Evolutionary conservation across 2,888 invertebrate species (phyloP).

Genomic region (Lepidocyrtoides sp.): DNA sequence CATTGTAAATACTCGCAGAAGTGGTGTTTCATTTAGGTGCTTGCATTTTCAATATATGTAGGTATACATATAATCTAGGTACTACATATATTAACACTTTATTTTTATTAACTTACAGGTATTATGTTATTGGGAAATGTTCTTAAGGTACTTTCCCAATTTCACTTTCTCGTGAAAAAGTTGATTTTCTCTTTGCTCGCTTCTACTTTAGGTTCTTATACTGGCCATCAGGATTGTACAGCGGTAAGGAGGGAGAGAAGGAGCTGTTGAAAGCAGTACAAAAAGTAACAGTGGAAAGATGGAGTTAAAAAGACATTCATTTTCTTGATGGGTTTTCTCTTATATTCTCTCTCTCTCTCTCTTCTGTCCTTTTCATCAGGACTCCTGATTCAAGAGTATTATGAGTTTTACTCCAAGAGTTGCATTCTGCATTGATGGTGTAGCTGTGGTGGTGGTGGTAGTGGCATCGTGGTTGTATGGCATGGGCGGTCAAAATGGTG

Average conservation of each 20-base stretch:
- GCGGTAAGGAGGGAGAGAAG: neutral
- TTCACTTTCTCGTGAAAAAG: conserved; percentile 22
- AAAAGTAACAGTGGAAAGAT: conserved; percentile 51
- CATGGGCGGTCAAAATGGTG: conserved; percentile 38
- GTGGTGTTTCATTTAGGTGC: no score
- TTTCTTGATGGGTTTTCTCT: conserved; percentile 74
- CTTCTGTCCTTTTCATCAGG: conserved; percentile 66
- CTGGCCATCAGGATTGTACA: no score
- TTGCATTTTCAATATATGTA: no score
- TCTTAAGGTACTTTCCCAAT: conserved; percentile 24
- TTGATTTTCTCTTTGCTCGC: conserved; percentile 16
- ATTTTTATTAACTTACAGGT: no score
- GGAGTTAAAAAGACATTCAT: conserved; percentile 78
- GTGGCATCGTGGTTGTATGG: conserved; percentile 32
- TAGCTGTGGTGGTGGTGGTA: neutral
- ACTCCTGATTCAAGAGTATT: no score
- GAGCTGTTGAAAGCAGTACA: conserved; percentile 34
- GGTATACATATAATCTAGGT: no score
- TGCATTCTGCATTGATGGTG: conserved; percentile 14
- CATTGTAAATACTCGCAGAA: no score
- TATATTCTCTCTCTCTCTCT: neutral
- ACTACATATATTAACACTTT: no score
- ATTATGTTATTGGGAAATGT: neutral
- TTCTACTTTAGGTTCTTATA: neutral
- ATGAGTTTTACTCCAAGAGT: conserved; percentile 18